Percentiles rank a stretch among this genome's conserved stretches.
phyloP scores from a whole-genome alignment of 1,140 invertebrate genomes.

The Nomia melanderi region DNA sequence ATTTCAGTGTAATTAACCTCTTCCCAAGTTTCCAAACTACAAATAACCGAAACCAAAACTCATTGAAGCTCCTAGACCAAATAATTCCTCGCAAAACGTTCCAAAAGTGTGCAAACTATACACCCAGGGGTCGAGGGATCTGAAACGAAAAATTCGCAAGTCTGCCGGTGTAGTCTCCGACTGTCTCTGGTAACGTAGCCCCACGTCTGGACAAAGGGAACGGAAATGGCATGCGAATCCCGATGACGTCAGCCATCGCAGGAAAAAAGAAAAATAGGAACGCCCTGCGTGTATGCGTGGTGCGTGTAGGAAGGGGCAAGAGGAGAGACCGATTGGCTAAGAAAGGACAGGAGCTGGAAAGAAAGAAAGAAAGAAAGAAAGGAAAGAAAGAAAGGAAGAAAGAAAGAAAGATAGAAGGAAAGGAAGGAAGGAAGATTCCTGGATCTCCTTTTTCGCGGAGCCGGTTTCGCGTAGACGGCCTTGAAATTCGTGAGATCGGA shows the following conservation, averaged over 20 bases:
- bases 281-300: background rate
- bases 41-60: too few species aligned
- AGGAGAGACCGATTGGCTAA: background rate
- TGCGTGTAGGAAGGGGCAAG: background rate
- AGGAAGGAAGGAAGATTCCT: conserved; percentile 54
- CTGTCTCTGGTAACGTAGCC: conserved; percentile 7
- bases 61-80: too few species aligned
- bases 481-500: conserved; percentile 79
- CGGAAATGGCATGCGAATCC: conserved; percentile 67
- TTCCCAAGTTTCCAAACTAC: too few species aligned
- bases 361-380: too few species aligned
- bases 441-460: conserved; percentile 70
- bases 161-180: background rate
- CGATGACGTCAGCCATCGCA: conserved; percentile 46
- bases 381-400: too few species aligned
- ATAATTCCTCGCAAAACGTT: too few species aligned
- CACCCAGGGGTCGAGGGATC: too few species aligned
- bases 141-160: too few species aligned
- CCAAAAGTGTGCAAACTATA: too few species aligned
- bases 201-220: conserved; percentile 56
- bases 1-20: too few species aligned
- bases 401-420: background rate
- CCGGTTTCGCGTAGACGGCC: conserved; percentile 78
- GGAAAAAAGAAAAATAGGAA: background rate
- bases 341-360: too few species aligned